phyloP scores from a whole-genome alignment of 2,888 invertebrate species.

The Corbicula japonica region DNA sequence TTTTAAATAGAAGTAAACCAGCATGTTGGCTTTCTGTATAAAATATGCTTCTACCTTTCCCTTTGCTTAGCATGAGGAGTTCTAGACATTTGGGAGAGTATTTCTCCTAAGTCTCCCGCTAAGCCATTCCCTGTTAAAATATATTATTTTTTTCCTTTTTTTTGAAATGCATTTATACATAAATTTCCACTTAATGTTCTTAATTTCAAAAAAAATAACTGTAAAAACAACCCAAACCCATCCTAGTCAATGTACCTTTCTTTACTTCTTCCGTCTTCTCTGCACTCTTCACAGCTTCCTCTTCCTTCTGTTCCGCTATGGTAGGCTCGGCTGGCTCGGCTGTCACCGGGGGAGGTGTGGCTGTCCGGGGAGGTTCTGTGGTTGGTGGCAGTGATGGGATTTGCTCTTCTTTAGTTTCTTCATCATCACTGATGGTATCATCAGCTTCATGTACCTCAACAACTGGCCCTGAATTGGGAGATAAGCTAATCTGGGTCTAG shows the following conservation, averaged over 20 bases:
- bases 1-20: too few species aligned
- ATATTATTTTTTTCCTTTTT: too few species aligned
- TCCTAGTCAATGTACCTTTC: conserved; percentile 17
- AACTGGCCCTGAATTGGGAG: conserved; percentile 83
- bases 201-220: not conserved
- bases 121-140: too few species aligned
- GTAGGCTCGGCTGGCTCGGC: conserved; percentile 10
- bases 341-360: conserved; percentile 36
- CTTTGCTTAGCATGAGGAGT: too few species aligned
- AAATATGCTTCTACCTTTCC: too few species aligned
- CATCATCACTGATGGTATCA: conserved; percentile 78
- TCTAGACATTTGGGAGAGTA: too few species aligned
- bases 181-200: too few species aligned
- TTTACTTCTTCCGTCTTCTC: conserved; percentile 40
- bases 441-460: conserved; percentile 85
- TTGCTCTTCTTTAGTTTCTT: conserved; percentile 40
- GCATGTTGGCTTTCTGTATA: too few species aligned
- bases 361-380: conserved; percentile 38
- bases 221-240: not conserved
- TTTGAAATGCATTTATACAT: too few species aligned
- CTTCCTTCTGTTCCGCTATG: conserved; percentile 22
- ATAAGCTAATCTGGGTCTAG: too few species aligned
- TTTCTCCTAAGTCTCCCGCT: too few species aligned
- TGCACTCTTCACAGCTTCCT: not conserved
- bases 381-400: conserved; percentile 48